A percentile compares a stretch with the other conserved stretches of the same genome.
Conservation (phyloP, 2,888 invertebrate genomes). For the Oscheius sp. region DNA sequence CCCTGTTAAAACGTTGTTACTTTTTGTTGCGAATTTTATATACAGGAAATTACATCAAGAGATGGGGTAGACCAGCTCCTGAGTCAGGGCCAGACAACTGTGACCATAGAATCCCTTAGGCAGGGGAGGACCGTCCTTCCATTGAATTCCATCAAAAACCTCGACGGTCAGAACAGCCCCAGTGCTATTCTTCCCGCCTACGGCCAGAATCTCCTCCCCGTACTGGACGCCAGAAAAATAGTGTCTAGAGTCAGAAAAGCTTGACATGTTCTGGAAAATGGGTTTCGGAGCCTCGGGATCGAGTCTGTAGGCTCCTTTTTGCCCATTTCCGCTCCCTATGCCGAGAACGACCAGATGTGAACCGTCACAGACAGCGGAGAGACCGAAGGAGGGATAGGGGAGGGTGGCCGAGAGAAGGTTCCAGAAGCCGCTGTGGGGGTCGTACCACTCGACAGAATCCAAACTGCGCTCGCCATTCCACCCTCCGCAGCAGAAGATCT, state of each 20-base stretch:
- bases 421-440: constrained; percentile 8
- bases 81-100: background rate
- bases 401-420: background rate
- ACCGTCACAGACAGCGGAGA: background rate
- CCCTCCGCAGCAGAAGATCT: constrained; percentile 31
- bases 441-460: constrained; percentile 12
- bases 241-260: background rate
- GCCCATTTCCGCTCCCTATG: background rate
- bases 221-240: background rate
- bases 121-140: background rate
- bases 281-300: background rate
- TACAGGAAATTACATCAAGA: too few species aligned
- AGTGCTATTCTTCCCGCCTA: background rate
- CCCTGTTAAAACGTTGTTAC: too few species aligned
- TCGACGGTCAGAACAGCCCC: background rate
- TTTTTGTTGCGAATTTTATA: too few species aligned
- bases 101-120: background rate
- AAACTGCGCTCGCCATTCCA: background rate
- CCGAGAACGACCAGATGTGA: background rate
- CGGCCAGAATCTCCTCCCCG: background rate
- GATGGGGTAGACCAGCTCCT: background rate
- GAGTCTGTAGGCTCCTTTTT: background rate
- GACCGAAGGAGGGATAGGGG: background rate
- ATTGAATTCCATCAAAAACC: background rate
- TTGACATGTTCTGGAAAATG: background rate